These are phyloP conservation scores for Drosophila suboccidentalis DNA, from an alignment of 2,888 invertebrate genomes.

Conservation along the genomic window DNA sequence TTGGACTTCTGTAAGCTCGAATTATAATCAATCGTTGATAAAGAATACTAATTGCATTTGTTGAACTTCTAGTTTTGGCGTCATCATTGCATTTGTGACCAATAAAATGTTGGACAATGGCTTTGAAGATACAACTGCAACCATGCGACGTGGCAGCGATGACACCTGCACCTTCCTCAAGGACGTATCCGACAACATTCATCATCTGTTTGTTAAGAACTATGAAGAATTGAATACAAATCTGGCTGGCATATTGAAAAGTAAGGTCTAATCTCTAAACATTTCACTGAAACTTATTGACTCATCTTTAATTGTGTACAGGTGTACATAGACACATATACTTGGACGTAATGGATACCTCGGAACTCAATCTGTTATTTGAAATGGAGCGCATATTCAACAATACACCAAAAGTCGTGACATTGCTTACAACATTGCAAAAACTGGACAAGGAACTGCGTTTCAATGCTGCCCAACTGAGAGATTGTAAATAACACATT, in stretches of 20 bases:
- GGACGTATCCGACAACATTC: slow-evolving; percentile 90
- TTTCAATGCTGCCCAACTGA: slow-evolving; percentile 90
- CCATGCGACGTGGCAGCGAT: slow-evolving; percentile 88
- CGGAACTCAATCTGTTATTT: slow-evolving; percentile 92
- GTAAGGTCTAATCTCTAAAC: slow-evolving; percentile 85
- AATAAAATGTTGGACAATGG: slow-evolving; percentile 94
- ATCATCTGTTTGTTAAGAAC: slow-evolving; percentile 90
- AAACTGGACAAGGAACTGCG: slow-evolving; percentile 89
- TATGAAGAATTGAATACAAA: slow-evolving; percentile 90
- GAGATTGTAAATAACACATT: slow-evolving; percentile 87
- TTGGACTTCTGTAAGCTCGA: slow-evolving; percentile 86
- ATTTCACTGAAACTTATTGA: neutral
- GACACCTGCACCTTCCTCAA: slow-evolving; percentile 91
- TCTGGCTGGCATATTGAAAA: slow-evolving; percentile 89
- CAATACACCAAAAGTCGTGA: slow-evolving; percentile 89
- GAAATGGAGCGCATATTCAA: slow-evolving; percentile 91
- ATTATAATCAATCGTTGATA: rapidly evolving
- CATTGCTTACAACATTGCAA: slow-evolving; percentile 89
- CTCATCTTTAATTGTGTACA: slow-evolving; percentile 28
- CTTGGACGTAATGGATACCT: slow-evolving; percentile 90
- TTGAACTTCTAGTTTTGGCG: slow-evolving; percentile 90
- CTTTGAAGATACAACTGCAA: slow-evolving; percentile 88
- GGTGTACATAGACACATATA: slow-evolving; percentile 88
- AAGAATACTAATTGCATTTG: neutral
- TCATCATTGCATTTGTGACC: slow-evolving; percentile 96